These are phyloP conservation scores for Maniola hyperantus DNA, from an alignment of 2,888 invertebrate genomes.

Conservation along the genomic window DNA sequence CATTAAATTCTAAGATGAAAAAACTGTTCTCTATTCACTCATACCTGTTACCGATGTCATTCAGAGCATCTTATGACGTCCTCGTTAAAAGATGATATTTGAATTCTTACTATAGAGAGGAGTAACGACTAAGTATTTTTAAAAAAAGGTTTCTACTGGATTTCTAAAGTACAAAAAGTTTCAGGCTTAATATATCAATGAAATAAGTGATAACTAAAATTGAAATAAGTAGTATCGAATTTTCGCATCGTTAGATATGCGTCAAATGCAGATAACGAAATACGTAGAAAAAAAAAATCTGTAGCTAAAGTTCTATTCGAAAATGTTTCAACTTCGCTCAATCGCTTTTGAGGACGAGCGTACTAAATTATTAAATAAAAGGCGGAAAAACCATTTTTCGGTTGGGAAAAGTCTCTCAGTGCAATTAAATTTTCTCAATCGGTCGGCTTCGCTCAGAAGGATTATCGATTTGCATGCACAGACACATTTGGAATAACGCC, in stretches of 20 bases:
- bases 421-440: constrained; percentile 44
- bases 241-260: no score
- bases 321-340: constrained; percentile 6
- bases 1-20: no score
- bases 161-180: no score
- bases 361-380: constrained; percentile 3
- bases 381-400: constrained; percentile 3
- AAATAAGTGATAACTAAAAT: no score
- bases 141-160: no score
- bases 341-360: background rate
- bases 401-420: constrained; percentile 22
- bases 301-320: background rate
- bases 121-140: no score
- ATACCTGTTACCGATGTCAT: no score
- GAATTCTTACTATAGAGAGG: no score
- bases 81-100: background rate
- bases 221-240: no score
- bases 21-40: no score
- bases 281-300: background rate
- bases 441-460: constrained; percentile 44
- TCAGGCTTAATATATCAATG: no score
- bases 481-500: constrained; percentile 70
- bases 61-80: no score
- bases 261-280: background rate
- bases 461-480: constrained; percentile 68